A percentile compares a stretch with the other conserved stretches of the same genome.
These are phyloP conservation scores for Aphelinus atriplicis DNA, from an alignment of 1,140 invertebrate species.

Conservation along the genomic window DNA sequence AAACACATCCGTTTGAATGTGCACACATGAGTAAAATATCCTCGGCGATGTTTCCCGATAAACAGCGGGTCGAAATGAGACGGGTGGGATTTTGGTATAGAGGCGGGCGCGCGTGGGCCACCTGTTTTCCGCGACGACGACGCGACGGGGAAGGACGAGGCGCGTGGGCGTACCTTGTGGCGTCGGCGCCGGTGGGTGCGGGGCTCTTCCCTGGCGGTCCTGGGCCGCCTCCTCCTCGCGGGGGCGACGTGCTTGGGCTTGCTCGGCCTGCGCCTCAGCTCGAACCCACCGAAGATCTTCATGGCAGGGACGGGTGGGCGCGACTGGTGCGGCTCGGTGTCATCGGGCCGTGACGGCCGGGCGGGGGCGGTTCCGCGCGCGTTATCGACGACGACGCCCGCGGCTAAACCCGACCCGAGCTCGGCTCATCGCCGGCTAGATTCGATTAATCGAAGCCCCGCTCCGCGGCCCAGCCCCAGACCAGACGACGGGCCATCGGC, in stretches of 20 bases:
- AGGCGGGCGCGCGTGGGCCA: too few species aligned
- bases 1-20: too few species aligned
- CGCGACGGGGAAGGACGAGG: too few species aligned
- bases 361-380: constrained; percentile 13
- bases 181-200: constrained; percentile 7
- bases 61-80: too few species aligned
- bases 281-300: constrained; percentile 33
- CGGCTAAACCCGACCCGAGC: background rate
- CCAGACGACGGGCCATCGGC: too few species aligned
- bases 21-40: too few species aligned
- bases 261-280: constrained; percentile 17
- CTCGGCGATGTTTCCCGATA: too few species aligned
- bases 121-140: too few species aligned
- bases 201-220: too few species aligned
- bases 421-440: background rate
- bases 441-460: constrained; percentile 18
- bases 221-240: background rate
- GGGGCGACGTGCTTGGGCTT: background rate
- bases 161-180: constrained; percentile 18
- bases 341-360: background rate
- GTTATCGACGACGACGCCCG: constrained; percentile 6
- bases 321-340: background rate
- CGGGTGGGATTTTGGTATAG: too few species aligned
- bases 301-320: background rate
- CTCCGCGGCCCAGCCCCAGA: too few species aligned